phyloP scores from a whole-genome alignment of 2,113 vertebrate genomes.

The Calidris pugnax region DNA sequence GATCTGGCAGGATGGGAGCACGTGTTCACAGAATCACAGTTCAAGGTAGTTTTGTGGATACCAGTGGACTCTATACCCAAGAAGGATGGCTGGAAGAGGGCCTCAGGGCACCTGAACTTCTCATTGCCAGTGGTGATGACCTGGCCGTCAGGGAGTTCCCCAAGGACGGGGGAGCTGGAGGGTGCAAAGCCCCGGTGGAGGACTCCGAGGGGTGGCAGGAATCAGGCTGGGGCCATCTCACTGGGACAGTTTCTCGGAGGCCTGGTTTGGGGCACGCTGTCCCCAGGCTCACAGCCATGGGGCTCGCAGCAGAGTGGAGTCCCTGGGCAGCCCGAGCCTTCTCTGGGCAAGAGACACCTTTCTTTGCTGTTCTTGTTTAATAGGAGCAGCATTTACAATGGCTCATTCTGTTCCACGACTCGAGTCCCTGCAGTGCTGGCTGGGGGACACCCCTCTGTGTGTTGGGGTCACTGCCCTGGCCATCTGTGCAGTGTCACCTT shows the following conservation, averaged over 20 bases:
- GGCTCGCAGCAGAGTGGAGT: not conserved
- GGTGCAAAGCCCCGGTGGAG: not conserved
- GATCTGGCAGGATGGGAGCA: not conserved
- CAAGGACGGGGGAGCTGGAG: fast-evolving
- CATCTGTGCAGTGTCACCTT: too few species aligned
- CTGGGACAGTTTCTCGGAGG: not conserved
- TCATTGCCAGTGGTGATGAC: conserved; percentile 99
- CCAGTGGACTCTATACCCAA: conserved; percentile 76
- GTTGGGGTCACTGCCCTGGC: not conserved
- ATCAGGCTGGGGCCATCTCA: not conserved
- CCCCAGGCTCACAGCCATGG: not conserved
- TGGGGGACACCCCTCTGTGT: not conserved
- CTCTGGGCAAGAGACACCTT: not conserved
- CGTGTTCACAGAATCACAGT: not conserved
- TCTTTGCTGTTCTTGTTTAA: not conserved
- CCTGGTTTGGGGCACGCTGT: fast-evolving
- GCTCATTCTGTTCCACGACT: not conserved
- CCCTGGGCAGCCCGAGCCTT: not conserved
- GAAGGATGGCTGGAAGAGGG: conserved; percentile 98
- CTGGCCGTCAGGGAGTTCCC: conserved; percentile 90
- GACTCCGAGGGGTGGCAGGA: fast-evolving
- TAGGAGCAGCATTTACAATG: not conserved
- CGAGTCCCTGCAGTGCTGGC: not conserved
- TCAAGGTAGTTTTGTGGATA: too few species aligned
- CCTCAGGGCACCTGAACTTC: conserved; percentile 97